These are phyloP conservation scores for Antrozous pallidus DNA, from an alignment of 2,797 vertebrate genomes.

Conservation along the genomic window DNA sequence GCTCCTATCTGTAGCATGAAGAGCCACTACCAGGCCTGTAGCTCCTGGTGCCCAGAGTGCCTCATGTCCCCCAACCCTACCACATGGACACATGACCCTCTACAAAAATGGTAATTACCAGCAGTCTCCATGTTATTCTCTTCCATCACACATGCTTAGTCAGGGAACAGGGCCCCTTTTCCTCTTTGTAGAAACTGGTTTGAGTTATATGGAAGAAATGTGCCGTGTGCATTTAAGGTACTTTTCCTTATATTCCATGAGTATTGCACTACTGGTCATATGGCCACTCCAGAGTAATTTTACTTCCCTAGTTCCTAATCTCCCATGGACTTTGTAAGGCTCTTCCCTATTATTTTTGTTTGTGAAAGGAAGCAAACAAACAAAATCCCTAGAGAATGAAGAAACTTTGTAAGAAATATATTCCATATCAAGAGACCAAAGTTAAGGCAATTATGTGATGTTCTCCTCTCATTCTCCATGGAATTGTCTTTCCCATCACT, in stretches of 20 bases:
- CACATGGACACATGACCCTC: neutral
- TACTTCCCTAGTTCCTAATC: neutral
- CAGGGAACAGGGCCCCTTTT: neutral
- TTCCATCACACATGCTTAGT: neutral
- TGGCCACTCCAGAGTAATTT: neutral
- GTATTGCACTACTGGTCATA: neutral
- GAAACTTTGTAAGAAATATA: constrained; percentile 4
- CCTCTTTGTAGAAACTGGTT: neutral
- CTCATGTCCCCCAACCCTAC: neutral
- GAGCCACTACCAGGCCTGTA: neutral
- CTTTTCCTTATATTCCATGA: neutral
- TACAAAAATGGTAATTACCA: neutral
- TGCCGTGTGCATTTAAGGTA: neutral
- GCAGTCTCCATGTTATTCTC: neutral
- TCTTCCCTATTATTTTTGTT: neutral
- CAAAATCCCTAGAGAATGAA: neutral
- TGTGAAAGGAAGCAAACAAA: neutral
- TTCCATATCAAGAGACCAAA: neutral
- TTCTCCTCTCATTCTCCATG: neutral
- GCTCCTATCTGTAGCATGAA: neutral
- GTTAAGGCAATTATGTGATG: neutral
- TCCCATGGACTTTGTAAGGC: neutral
- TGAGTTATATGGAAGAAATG: neutral
- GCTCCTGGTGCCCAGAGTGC: neutral
- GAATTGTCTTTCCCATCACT: neutral